phyloP scores from a whole-genome alignment of 2,797 vertebrate genomes.

The Hippoglossus hippoglossus region DNA sequence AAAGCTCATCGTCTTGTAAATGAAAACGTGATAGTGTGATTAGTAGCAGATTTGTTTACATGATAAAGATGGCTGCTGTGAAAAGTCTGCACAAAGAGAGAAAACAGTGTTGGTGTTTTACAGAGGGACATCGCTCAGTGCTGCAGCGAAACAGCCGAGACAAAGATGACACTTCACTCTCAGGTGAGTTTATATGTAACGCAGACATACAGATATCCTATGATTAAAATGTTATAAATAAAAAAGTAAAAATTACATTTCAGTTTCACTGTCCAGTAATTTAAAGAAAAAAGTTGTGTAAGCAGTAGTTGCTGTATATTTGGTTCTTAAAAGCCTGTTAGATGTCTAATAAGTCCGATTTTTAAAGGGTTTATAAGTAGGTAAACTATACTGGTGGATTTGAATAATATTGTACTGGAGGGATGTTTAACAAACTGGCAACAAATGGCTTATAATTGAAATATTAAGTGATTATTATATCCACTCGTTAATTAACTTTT shows the following conservation, averaged over 20 bases:
- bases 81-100: neutral
- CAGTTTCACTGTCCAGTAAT: no score
- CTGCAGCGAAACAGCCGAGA: slow-evolving; percentile 60
- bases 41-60: neutral
- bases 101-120: slow-evolving; percentile 21
- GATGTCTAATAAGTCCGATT: no score
- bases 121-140: slow-evolving; percentile 64
- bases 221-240: neutral
- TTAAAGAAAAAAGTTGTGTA: no score
- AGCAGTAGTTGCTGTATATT: no score
- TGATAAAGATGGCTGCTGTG: neutral
- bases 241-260: no score
- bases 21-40: neutral
- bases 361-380: no score
- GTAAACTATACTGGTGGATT: no score
- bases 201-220: neutral
- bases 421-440: neutral
- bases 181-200: slow-evolving; percentile 39
- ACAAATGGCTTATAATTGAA: neutral
- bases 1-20: neutral
- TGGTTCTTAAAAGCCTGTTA: no score
- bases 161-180: slow-evolving; percentile 12
- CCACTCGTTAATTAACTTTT: no score
- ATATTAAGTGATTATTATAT: no score
- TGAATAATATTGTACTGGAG: neutral